Percentiles rank a stretch among this genome's conserved stretches.
These are phyloP conservation scores for Eriosoma lanigerum DNA, from an alignment of 1,140 invertebrate species.

Conservation along the genomic window DNA sequence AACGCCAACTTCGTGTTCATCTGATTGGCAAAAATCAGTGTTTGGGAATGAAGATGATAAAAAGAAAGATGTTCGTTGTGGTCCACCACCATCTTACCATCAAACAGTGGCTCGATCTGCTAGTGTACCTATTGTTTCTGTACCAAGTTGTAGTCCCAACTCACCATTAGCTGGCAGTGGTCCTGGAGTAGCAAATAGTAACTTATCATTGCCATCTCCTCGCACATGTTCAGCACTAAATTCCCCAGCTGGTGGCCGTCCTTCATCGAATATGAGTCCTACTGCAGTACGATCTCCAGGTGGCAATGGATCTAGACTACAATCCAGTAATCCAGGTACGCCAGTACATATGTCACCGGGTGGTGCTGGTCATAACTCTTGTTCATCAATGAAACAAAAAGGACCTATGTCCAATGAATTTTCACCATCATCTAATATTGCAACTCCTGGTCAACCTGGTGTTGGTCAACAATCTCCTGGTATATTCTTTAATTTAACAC, in stretches of 20 bases:
- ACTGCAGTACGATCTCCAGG: conserved; percentile 61
- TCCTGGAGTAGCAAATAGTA: conserved; percentile 68
- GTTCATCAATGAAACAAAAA: conserved; percentile 57
- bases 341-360: conserved; percentile 62
- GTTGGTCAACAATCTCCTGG: conserved; percentile 60
- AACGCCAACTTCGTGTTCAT: conserved; percentile 34
- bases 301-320: conserved; percentile 58
- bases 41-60: conserved; percentile 65
- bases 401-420: conserved; percentile 55
- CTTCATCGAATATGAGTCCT: conserved; percentile 60
- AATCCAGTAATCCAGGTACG: conserved; percentile 71
- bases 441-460: conserved; percentile 55
- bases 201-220: conserved; percentile 71
- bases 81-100: conserved; percentile 84
- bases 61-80: conserved; percentile 60
- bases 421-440: conserved; percentile 57
- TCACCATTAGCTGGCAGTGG: conserved; percentile 60
- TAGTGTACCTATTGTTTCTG: conserved; percentile 74
- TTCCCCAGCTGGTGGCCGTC: conserved; percentile 71
- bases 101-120: conserved; percentile 74
- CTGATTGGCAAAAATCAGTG: conserved; percentile 63
- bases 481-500: conserved; percentile 53
- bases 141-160: conserved; percentile 71
- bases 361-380: conserved; percentile 52
- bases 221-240: conserved; percentile 70